Percentiles rank a stretch among this genome's conserved stretches.
Conservation (phyloP, 2,113 vertebrate species). For the Anarrhichthys ocellatus region DNA sequence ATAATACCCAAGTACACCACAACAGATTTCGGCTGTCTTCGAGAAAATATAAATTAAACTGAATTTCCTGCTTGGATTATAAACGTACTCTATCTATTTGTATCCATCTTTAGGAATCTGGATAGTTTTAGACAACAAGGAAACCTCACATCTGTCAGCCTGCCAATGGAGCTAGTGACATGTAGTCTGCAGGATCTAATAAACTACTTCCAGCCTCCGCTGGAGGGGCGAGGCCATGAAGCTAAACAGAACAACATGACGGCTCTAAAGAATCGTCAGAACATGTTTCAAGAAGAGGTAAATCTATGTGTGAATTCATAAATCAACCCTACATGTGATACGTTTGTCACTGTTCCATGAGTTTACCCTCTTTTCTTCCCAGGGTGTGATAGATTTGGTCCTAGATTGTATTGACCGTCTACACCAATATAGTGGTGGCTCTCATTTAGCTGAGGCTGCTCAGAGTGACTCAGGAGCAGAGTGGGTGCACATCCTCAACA, state of each 20-base stretch:
- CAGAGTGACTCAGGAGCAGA: conserved; percentile 87
- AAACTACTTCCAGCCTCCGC: conserved; percentile 89
- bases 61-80: neutral
- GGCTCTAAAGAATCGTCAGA: conserved; percentile 91
- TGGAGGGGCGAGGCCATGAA: conserved; percentile 87
- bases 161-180: conserved; percentile 86
- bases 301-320: conserved; percentile 4
- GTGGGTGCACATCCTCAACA: conserved; percentile 89
- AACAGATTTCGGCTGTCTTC: neutral
- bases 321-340: neutral
- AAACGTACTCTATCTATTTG: neutral
- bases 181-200: conserved; percentile 92
- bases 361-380: conserved; percentile 10
- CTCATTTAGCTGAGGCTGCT: conserved; percentile 87
- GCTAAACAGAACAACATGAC: conserved; percentile 87
- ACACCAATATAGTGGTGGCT: conserved; percentile 87
- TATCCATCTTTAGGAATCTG: conserved; percentile 83
- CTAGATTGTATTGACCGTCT: conserved; percentile 94
- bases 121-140: conserved; percentile 86
- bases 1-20: neutral
- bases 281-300: conserved; percentile 97
- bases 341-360: neutral
- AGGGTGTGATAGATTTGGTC: conserved; percentile 94
- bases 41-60: neutral
- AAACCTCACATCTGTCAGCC: conserved; percentile 75